Conservation (phyloP, 2,113 vertebrate species). For the Rhombomys opimus region DNA sequence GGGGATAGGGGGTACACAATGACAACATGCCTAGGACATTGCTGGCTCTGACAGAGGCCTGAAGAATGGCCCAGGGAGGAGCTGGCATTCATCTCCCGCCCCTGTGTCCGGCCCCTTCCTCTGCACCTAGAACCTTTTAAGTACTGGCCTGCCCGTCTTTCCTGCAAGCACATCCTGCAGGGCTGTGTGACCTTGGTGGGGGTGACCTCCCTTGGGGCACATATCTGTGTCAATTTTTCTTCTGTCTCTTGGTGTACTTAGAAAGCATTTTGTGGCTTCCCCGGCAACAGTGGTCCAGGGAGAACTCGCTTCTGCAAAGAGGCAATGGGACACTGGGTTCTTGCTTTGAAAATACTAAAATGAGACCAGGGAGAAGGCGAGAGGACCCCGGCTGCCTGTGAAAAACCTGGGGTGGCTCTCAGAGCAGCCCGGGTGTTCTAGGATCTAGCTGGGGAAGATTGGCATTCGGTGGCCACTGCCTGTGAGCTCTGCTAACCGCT, state of each 20-base stretch:
- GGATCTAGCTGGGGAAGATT: background rate
- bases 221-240: background rate
- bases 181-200: background rate
- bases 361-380: background rate
- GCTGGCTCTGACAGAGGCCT: background rate
- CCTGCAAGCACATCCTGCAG: fast-evolving
- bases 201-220: background rate
- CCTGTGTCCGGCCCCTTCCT: background rate
- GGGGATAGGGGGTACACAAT: background rate
- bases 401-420: background rate
- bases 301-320: background rate
- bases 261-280: background rate
- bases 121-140: background rate
- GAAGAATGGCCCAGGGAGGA: background rate
- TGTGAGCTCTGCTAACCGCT: background rate
- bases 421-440: background rate
- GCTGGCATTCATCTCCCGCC: background rate
- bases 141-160: background rate
- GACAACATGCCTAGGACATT: fast-evolving
- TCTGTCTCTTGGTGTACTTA: background rate
- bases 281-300: fast-evolving
- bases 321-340: background rate
- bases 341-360: background rate
- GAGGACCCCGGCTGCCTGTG: background rate
- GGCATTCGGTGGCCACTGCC: background rate